Base-by-base conservation (phyloP, 53 echinoderm and acorn worm genomes). In the Zoroaster sp. region DNA sequence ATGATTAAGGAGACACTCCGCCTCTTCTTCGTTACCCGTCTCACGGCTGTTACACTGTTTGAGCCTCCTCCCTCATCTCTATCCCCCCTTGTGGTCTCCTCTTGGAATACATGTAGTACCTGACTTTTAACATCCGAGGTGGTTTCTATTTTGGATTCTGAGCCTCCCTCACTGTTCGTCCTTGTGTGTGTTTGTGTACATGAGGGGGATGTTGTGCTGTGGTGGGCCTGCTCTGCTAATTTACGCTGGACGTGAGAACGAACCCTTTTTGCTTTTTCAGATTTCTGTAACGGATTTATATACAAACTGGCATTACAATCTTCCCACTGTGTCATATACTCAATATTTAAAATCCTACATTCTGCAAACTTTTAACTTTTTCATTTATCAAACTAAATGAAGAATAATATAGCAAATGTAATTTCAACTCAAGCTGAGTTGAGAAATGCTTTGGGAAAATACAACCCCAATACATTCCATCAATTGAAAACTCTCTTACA, bases 181-280 rank as follows among this genome's bases (percentile, higher is more conserved):
- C n/a, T 79, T 15, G 41, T 87, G 44, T 72, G 14, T 40, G 34
- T 40, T 21, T 80, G 49, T 1, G 92, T 92, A 53, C 92, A 92
- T 44, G 69, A 83, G 4, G 93, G 93, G 34, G 94, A 91, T 0
- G 75, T 51, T 10, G 80, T 51, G 40, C 63, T 65, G 23, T 41
- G 83, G n/a, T 35, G 91, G 0, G 34, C 73, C 17, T 95, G 92
- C 49, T 95, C 95, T 73, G 91, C 86, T 12, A 95, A 67, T 30
- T 75, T 93, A 17, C 81, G 67, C 87, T 87, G 77, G 6, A 95
- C 95, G 74, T 95, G 89, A 23, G 83, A 73, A 37, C 85, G 91
- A 17, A 80, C 90, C 81, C 72, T 83, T 25, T 86, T 74, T 38
- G 93, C 93, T 69, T 91, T 95, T 63, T 91, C 95, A 69, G 95